phyloP scores from a whole-genome alignment of 2,888 invertebrate species.

The Sphaerophoria taeniata region DNA sequence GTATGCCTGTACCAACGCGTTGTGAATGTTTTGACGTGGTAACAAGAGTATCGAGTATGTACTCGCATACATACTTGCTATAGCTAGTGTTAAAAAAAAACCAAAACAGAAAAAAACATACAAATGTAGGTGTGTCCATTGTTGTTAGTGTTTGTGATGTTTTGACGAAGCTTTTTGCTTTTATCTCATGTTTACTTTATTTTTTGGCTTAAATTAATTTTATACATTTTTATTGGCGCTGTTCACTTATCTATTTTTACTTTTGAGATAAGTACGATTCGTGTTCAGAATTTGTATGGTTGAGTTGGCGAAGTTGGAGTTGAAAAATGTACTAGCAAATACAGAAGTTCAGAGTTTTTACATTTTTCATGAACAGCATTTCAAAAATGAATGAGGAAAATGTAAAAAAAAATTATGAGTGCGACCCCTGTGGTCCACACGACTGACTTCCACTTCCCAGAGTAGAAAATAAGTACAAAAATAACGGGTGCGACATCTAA shows the following conservation, averaged over 20 bases:
- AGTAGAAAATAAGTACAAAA: too few relatives aligned
- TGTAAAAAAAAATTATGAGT: too few relatives aligned
- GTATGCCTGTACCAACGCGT: not conserved
- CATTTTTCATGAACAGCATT: too few relatives aligned
- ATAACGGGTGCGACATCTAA: too few relatives aligned
- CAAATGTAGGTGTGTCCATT: constrained; percentile 62
- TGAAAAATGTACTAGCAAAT: too few relatives aligned
- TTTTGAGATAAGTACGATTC: not conserved
- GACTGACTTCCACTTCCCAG: too few relatives aligned
- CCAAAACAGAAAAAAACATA: not conserved
- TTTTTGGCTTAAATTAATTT: too few relatives aligned
- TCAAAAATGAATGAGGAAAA: too few relatives aligned
- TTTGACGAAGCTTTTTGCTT: constrained; percentile 49
- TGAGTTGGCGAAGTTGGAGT: too few relatives aligned
- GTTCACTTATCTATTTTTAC: not conserved
- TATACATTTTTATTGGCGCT: not conserved
- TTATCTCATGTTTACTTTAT: constrained; percentile 23
- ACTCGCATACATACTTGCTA: not conserved
- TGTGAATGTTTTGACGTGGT: constrained; percentile 1
- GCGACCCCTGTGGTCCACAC: too few relatives aligned
- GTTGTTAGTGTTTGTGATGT: constrained; percentile 50
- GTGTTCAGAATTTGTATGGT: too few relatives aligned
- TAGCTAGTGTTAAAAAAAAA: not conserved
- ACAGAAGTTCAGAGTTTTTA: too few relatives aligned
- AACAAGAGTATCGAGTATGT: not conserved